A percentile compares a stretch with the other conserved stretches of the same genome.
Evolutionary conservation across 2,113 vertebrate genomes (phyloP).

Genomic region (Mixornis gularis): DNA sequence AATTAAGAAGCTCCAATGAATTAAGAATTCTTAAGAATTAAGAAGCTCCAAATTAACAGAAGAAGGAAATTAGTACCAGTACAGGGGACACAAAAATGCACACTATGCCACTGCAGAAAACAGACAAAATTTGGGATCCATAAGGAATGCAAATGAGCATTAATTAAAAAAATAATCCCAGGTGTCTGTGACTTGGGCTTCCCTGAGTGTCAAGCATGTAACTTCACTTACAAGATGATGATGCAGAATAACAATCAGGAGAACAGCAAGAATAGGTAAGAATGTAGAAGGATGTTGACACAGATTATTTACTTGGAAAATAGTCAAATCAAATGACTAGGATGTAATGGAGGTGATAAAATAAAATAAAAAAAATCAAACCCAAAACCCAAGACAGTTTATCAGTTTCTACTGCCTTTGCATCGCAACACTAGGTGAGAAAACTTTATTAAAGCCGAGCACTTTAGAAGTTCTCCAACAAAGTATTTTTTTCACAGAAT

Average conservation of each 20-base stretch:
- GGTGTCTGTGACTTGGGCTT: not conserved
- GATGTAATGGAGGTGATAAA: not conserved
- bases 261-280: not conserved
- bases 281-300: not conserved
- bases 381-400: not conserved
- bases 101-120: not conserved
- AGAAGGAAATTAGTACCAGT: not conserved
- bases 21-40: not conserved
- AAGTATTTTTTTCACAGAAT: not conserved
- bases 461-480: not conserved
- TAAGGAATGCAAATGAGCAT: not conserved
- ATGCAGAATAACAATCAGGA: not conserved
- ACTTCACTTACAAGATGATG: not conserved
- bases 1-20: not conserved
- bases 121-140: not conserved
- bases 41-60: not conserved
- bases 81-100: not conserved
- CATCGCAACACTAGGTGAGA: not conserved
- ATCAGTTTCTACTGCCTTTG: not conserved
- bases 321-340: not conserved
- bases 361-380: not conserved
- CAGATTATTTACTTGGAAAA: not conserved
- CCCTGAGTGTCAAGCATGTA: not conserved
- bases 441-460: not conserved
- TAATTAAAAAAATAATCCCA: not conserved